Conservation (phyloP, 2,113 vertebrate genomes). For the Neogobius melanostomus region DNA sequence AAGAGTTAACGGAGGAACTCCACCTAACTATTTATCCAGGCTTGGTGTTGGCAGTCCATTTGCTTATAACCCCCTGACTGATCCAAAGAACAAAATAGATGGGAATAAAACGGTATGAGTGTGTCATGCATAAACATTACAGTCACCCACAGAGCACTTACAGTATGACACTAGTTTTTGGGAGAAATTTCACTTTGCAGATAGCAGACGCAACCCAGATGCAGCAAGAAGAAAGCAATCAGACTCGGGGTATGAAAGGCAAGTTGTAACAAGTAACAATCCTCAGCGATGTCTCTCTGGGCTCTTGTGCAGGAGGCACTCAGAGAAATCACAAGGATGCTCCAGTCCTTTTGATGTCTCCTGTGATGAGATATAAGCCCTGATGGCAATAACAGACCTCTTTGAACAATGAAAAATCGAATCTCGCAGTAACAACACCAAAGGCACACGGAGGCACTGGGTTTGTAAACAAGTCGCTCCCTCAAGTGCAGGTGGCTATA, state of each 20-base stretch:
- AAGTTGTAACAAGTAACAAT: neutral
- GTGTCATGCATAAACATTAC: neutral
- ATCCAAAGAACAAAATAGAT: too few relatives aligned
- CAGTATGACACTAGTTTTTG: neutral
- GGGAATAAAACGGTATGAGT: too few relatives aligned
- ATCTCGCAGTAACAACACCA: conserved; percentile 50
- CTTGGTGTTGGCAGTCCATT: too few relatives aligned
- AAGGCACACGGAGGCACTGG: conserved; percentile 41
- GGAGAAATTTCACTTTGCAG: neutral
- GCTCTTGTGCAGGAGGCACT: conserved; percentile 35
- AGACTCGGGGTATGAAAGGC: neutral
- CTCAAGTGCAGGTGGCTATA: conserved; percentile 26
- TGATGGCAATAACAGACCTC: conserved; percentile 59
- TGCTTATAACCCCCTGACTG: too few relatives aligned
- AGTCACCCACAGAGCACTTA: neutral
- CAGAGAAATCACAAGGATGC: conserved; percentile 38
- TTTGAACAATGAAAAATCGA: conserved; percentile 68
- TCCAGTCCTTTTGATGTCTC: conserved; percentile 62
- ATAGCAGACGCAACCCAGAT: neutral
- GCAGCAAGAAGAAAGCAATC: neutral
- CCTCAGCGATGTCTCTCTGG: conserved; percentile 25
- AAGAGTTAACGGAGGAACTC: too few relatives aligned
- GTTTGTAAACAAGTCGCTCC: conserved; percentile 59
- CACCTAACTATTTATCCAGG: too few relatives aligned
- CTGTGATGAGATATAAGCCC: conserved; percentile 66